Percentiles rank a stretch among this genome's conserved stretches.
These are phyloP conservation scores for Drosophila borborema DNA, from an alignment of 2,888 invertebrate species.

Conservation along the genomic window DNA sequence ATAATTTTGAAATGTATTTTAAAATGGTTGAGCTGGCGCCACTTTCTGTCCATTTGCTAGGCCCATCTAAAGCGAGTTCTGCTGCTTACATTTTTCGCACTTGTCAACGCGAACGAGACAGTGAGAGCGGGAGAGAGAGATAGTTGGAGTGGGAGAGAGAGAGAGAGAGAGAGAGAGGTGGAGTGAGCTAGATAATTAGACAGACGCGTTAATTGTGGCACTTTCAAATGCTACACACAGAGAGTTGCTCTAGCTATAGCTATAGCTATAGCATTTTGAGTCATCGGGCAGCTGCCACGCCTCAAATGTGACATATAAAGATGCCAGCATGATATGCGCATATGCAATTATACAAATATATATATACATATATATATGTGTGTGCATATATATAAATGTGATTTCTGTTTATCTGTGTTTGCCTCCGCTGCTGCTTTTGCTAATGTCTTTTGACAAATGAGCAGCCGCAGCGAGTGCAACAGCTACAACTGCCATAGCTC, in stretches of 20 bases:
- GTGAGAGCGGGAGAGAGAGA: neutral
- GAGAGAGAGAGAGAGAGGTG: neutral
- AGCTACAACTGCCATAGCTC: slow-evolving; percentile 10
- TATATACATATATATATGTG: neutral
- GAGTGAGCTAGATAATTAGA: slow-evolving; percentile 58
- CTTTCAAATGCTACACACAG: slow-evolving; percentile 47
- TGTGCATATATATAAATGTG: slow-evolving; percentile 25
- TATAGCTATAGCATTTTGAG: slow-evolving; percentile 38
- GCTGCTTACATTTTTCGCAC: slow-evolving; percentile 8
- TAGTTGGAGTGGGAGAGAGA: neutral
- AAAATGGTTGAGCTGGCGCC: slow-evolving; percentile 60
- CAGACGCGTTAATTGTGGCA: slow-evolving; percentile 74
- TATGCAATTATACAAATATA: slow-evolving; percentile 1
- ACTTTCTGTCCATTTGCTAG: slow-evolving; percentile 26
- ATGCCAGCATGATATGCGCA: slow-evolving; percentile 10
- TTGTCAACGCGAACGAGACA: slow-evolving; percentile 48
- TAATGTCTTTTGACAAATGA: slow-evolving; percentile 73
- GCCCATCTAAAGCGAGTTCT: slow-evolving; percentile 17
- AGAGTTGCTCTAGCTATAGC: neutral
- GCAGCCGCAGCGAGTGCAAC: slow-evolving; percentile 54
- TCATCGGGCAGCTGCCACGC: slow-evolving; percentile 43
- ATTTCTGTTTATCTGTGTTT: slow-evolving; percentile 48
- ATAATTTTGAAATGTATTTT: slow-evolving; percentile 67
- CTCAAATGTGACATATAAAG: slow-evolving; percentile 29
- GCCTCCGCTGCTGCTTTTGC: slow-evolving; percentile 28